Evolutionary conservation across 2,888 invertebrate genomes (phyloP), one percentile per base, ranked within the genome.

Genomic region (Gerris lacustris): DNA sequence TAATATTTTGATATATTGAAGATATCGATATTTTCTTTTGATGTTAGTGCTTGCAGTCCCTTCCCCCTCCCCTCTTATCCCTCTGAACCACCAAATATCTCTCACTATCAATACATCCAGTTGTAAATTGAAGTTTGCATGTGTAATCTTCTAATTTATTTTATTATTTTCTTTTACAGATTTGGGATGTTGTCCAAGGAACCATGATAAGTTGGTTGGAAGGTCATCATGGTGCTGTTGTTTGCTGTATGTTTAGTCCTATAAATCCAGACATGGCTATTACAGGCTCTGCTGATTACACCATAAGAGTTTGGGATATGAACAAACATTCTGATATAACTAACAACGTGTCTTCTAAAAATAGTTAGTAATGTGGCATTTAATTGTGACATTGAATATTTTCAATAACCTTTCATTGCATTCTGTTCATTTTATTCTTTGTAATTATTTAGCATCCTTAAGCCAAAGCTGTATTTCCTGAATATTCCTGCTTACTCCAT

Each of bases 171-270:
- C 44, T 44, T 55, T 76, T 78, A 44, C 75, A 88, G 87, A 83
- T 89, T 17, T 89, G 88, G 88, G 84, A 88, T 79, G 83, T 87
- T 11, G 79, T 81, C 67, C 82, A 80, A 6, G 82, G 83, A 76
- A 80, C 81, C 67, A 74, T 87, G 76, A 75, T 87, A 69, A 84
- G 85, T 0, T 84, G 88, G 70, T 90, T 84, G 80, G 79, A 79
- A 11, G 85, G 84, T 6, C 88, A 88, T 78, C 75, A 77, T 68
- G 82, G 82, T 69, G 80, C 84, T 47, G 78, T 87, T 55, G 80
- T 88, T 69, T 82, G 84, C 74, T 85, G 85, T 63, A 79, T 84
- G 76, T 92, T 91, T 89, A 86, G 87, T 79, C 84, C 87, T 5
- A 77, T 84, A 55, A 83, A 88, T 77, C 81, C 85, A 9, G 83